Percentiles rank a stretch among this genome's conserved stretches.
phyloP scores from a whole-genome alignment of 2,113 vertebrate genomes.

The Motacilla alba region DNA sequence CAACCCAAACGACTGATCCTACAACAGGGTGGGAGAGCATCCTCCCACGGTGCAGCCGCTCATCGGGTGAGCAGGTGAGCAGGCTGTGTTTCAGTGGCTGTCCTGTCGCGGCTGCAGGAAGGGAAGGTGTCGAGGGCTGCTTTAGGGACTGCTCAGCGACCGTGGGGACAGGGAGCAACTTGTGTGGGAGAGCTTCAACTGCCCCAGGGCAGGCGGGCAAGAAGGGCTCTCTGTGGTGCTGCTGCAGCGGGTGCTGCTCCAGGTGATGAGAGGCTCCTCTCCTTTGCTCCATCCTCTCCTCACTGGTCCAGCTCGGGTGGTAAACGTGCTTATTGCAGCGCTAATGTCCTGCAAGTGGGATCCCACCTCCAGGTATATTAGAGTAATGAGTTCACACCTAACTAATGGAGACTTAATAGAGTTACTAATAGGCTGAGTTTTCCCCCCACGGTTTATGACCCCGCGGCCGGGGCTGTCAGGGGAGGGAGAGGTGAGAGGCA shows the following conservation, averaged over 20 bases:
- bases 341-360: slow-evolving; percentile 77
- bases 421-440: slow-evolving; percentile 76
- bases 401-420: slow-evolving; percentile 73
- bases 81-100: neutral
- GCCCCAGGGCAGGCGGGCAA: neutral
- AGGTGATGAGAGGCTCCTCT: neutral
- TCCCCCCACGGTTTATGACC: slow-evolving; percentile 52
- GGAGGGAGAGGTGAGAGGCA: neutral
- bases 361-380: slow-evolving; percentile 72
- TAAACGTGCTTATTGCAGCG: slow-evolving; percentile 50
- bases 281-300: neutral
- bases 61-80: rapidly evolving
- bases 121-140: rapidly evolving
- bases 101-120: rapidly evolving
- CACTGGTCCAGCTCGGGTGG: neutral
- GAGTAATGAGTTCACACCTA: slow-evolving; percentile 81
- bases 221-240: rapidly evolving
- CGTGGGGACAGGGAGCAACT: neutral
- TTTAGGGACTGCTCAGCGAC: neutral
- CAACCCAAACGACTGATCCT: neutral
- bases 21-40: neutral
- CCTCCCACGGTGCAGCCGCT: no score
- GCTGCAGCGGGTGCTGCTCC: neutral
- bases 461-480: slow-evolving; percentile 9
- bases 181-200: neutral